These are phyloP conservation scores for Drosophila algonquin DNA, from an alignment of 2,888 invertebrate genomes.

Conservation along the genomic window DNA sequence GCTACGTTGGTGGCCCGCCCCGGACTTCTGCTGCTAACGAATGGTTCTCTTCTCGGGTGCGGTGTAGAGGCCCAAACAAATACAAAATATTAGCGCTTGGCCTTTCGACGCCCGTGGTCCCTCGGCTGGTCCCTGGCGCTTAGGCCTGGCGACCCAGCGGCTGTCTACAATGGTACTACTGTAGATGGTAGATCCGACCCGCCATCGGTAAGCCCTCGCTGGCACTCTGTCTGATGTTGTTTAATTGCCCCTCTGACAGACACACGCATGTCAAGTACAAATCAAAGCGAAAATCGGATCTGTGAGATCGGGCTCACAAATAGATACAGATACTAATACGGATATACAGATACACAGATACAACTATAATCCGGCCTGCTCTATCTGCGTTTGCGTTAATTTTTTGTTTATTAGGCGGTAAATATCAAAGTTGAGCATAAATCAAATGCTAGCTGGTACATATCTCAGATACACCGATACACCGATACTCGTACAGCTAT, in stretches of 20 bases:
- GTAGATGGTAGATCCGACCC: neutral
- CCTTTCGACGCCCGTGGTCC: slow-evolving; percentile 63
- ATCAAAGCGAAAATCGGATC: slow-evolving; percentile 68
- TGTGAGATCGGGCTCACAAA: slow-evolving; percentile 30
- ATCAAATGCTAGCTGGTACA: slow-evolving; percentile 68
- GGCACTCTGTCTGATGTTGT: slow-evolving; percentile 70
- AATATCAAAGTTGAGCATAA: slow-evolving; percentile 78
- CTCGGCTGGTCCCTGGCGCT: slow-evolving; percentile 7
- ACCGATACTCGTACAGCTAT: slow-evolving; percentile 12
- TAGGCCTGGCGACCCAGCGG: neutral
- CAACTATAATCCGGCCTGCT: slow-evolving; percentile 36
- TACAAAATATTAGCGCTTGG: slow-evolving; percentile 74
- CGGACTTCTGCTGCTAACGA: slow-evolving; percentile 28
- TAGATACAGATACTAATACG: slow-evolving; percentile 39
- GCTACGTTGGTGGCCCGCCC: slow-evolving; percentile 67
- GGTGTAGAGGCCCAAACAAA: slow-evolving; percentile 69
- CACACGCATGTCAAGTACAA: slow-evolving; percentile 67
- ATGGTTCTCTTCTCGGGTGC: slow-evolving; percentile 25
- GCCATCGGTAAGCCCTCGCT: slow-evolving; percentile 36
- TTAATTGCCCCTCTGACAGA: slow-evolving; percentile 75
- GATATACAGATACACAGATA: slow-evolving; percentile 32
- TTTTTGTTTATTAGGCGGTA: slow-evolving; percentile 79
- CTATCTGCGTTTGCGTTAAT: slow-evolving; percentile 73
- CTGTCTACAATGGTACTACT: neutral
- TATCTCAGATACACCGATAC: slow-evolving; percentile 20